Evolutionary conservation across 2,797 vertebrate species (phyloP).

Genomic region (Leuciscus waleckii): DNA sequence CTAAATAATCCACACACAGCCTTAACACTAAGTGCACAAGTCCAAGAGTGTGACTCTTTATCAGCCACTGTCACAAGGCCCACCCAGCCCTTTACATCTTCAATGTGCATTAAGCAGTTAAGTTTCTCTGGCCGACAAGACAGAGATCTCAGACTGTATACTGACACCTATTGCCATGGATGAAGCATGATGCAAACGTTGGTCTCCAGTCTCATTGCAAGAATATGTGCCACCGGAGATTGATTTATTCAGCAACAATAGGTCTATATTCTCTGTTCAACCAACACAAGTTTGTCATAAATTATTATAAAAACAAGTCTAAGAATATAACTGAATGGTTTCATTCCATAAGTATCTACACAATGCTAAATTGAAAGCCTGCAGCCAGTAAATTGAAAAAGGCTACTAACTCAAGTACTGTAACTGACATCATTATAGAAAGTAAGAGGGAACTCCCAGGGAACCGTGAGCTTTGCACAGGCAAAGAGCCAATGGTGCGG

Average conservation of each 20-base stretch:
- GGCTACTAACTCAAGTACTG: conserved; percentile 12
- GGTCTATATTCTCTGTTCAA: background rate
- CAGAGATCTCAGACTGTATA: background rate
- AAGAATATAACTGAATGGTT: background rate
- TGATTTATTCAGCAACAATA: background rate
- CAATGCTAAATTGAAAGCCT: background rate
- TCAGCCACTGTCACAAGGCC: conserved; percentile 27
- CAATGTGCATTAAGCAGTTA: background rate
- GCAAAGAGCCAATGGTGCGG: conserved; percentile 35
- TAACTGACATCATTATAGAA: conserved; percentile 33
- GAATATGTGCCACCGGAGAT: background rate
- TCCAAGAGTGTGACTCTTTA: conserved; percentile 18
- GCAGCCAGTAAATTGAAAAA: background rate
- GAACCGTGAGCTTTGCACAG: conserved; percentile 36
- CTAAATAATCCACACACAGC: conserved; percentile 29
- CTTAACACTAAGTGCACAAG: conserved; percentile 30
- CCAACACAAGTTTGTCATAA: background rate
- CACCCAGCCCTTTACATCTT: conserved; percentile 27
- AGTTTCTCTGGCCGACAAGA: background rate
- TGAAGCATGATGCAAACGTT: background rate
- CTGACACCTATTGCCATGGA: background rate
- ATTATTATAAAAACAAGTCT: background rate
- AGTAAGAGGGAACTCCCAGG: conserved; percentile 33
- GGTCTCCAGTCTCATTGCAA: background rate
- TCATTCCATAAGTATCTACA: background rate